Evolutionary conservation across 2,888 invertebrate genomes (phyloP).

Genomic region (Bellardia pandia): DNA sequence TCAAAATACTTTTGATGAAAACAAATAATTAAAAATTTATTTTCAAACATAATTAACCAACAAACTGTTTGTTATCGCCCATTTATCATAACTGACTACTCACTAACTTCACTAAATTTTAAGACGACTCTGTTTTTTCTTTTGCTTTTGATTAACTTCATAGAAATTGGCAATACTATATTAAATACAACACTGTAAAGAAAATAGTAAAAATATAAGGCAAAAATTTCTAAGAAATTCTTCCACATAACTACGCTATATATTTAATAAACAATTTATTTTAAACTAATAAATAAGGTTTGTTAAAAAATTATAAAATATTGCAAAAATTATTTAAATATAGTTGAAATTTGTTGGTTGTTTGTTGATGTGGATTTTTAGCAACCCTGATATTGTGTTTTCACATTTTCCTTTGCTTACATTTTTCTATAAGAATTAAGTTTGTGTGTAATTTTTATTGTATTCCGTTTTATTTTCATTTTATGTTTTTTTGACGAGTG

Average conservation of each 20-base stretch:
- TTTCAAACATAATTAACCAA: too few species aligned
- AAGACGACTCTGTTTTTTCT: too few species aligned
- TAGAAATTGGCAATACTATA: background rate
- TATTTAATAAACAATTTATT: background rate
- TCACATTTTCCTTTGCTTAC: constrained; percentile 39
- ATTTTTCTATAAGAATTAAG: constrained; percentile 55
- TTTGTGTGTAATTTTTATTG: constrained; percentile 51
- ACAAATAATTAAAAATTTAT: too few species aligned
- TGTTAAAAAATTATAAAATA: background rate
- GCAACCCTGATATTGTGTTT: constrained; percentile 57
- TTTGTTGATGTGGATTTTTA: background rate
- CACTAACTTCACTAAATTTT: too few species aligned
- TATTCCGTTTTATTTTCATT: constrained; percentile 65
- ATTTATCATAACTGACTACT: too few species aligned
- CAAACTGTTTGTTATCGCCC: too few species aligned
- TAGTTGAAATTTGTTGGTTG: background rate
- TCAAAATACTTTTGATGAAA: too few species aligned
- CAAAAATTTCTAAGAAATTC: background rate
- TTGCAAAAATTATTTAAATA: too few species aligned
- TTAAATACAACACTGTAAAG: background rate
- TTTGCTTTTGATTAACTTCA: too few species aligned
- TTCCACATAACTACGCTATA: background rate
- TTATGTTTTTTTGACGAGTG: constrained; percentile 65
- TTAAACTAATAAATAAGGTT: background rate
- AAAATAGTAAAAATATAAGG: background rate